A percentile compares a stretch with the other conserved stretches of the same genome.
Evolutionary conservation across 1,140 invertebrate species (phyloP).

Genomic region (Drosophila elegans): DNA sequence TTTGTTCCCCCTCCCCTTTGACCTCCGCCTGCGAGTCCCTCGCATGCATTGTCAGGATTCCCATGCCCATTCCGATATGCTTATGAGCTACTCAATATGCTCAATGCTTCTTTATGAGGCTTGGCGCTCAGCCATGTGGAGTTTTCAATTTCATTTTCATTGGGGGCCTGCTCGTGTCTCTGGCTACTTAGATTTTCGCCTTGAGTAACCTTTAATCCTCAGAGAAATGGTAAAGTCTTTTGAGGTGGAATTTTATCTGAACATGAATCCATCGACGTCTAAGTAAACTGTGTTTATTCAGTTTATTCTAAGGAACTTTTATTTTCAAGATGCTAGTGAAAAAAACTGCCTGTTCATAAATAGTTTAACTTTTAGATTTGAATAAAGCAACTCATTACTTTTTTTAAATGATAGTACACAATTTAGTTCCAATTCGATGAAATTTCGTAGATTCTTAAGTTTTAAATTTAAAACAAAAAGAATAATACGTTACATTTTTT

Average conservation of each 20-base stretch:
- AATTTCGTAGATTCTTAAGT: no score
- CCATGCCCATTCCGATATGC: slow-evolving; percentile 35
- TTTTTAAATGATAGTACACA: no score
- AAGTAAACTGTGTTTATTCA: no score
- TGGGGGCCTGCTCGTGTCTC: not conserved
- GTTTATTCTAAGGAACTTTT: no score
- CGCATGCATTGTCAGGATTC: slow-evolving; percentile 28
- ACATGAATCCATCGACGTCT: not conserved
- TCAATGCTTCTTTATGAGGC: slow-evolving; percentile 28
- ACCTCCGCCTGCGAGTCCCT: slow-evolving; percentile 24
- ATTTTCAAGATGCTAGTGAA: no score
- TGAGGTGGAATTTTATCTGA: not conserved
- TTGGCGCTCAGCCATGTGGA: slow-evolving; percentile 33
- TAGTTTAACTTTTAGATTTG: no score
- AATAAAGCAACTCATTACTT: no score
- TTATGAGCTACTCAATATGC: slow-evolving; percentile 47
- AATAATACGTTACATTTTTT: no score
- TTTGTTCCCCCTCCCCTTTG: slow-evolving; percentile 2
- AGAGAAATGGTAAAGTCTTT: not conserved
- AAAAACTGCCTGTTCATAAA: no score
- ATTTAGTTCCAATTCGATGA: no score
- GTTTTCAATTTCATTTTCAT: slow-evolving; percentile 28
- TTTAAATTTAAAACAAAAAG: no score
- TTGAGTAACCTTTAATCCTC: slow-evolving; percentile 3
- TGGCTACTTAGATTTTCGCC: slow-evolving; percentile 1